Conservation (phyloP, 2,113 vertebrate genomes). For the Macaca mulatta region DNA sequence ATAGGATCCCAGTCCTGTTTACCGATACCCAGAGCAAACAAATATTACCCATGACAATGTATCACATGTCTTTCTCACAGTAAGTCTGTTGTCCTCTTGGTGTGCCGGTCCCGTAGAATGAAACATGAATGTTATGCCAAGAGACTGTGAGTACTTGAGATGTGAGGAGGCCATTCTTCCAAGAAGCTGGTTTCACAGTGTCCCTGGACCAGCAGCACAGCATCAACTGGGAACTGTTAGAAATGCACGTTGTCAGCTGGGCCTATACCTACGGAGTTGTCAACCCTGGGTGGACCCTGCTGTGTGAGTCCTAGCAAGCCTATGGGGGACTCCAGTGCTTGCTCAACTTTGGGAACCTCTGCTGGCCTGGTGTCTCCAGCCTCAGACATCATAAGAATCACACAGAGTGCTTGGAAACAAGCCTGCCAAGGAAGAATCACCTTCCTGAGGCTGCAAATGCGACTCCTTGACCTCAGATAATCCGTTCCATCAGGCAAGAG, state of each 20-base stretch:
- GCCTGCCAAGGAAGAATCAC: accelerated
- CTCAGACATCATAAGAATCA: background rate
- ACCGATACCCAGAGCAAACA: accelerated
- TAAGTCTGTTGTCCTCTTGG: accelerated
- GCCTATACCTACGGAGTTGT: accelerated
- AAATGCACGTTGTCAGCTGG: background rate
- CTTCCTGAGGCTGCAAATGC: background rate
- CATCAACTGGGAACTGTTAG: background rate
- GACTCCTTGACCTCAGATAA: background rate
- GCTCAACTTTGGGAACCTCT: too few relatives aligned
- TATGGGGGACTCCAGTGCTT: background rate
- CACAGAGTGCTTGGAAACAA: background rate
- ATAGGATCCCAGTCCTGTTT: accelerated
- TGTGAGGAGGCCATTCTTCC: background rate
- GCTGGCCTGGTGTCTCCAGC: too few relatives aligned
- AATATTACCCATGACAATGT: too few relatives aligned
- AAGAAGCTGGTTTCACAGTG: background rate
- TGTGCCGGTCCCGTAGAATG: background rate
- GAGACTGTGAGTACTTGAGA: too few relatives aligned
- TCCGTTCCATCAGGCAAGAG: background rate
- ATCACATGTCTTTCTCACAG: background rate
- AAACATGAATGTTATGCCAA: background rate
- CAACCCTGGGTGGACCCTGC: background rate
- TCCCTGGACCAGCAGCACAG: accelerated
- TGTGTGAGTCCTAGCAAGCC: background rate